These are phyloP conservation scores for Silurus meridionalis DNA, from an alignment of 2,113 vertebrate species.

Conservation along the genomic window DNA sequence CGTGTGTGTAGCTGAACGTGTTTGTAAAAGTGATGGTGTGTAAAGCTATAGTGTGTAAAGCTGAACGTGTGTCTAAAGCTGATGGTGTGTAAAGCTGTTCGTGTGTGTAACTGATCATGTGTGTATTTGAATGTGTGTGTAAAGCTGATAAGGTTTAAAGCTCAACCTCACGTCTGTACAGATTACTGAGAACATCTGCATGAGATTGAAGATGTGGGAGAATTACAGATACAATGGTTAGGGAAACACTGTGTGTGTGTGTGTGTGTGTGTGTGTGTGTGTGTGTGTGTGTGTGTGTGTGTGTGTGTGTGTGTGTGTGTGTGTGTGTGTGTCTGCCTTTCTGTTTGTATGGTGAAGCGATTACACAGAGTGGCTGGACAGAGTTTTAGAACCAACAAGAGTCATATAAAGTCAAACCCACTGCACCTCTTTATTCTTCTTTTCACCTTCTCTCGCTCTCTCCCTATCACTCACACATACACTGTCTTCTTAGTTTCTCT, in stretches of 20 bases:
- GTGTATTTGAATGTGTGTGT: background rate
- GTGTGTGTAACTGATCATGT: too few relatives aligned
- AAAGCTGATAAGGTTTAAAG: background rate
- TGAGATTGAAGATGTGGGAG: conserved; percentile 2
- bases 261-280: conserved; percentile 1
- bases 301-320: background rate
- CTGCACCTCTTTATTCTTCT: background rate
- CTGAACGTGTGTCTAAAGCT: too few relatives aligned
- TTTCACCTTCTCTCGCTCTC: background rate
- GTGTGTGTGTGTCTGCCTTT: too few relatives aligned
- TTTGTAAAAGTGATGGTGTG: too few relatives aligned
- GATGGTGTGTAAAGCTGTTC: too few relatives aligned
- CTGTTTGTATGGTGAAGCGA: conserved; percentile 12
- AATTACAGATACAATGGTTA: conserved; percentile 36
- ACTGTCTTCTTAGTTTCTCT: too few relatives aligned
- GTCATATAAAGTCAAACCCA: conserved; percentile 34
- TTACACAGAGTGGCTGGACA: conserved; percentile 19
- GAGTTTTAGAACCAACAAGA: conserved; percentile 41
- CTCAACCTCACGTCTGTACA: conserved; percentile 8
- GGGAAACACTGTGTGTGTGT: background rate
- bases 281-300: conserved; percentile 23
- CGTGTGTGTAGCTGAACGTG: too few relatives aligned
- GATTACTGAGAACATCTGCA: conserved; percentile 8
- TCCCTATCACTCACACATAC: background rate
- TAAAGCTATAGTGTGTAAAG: too few relatives aligned